Base-by-base conservation (phyloP, 1,140 invertebrate genomes). In the Ceratina calcarata region DNA sequence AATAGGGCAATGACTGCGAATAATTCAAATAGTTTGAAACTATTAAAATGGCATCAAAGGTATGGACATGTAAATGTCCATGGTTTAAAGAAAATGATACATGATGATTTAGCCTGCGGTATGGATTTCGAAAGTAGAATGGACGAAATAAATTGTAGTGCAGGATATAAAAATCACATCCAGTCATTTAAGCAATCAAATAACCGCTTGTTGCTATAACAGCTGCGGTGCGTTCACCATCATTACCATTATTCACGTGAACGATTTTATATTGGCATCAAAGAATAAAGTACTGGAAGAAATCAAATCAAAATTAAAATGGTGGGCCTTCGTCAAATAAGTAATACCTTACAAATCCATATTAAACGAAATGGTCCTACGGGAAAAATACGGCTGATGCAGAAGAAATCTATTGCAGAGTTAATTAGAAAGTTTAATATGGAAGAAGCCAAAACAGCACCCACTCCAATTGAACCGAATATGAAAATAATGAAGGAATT, bases 11-110 rank as follows among this genome's bases (percentile, higher is more conserved):
- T 37, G 32, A 37, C 10, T n/a, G 8, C 6, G 4, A 55, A 55
- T 18, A 12, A 55, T 37, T 37, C 32, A 18, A 2, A 3, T 0
- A 24, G 53, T 51, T 27, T 51, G 57, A 32, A 18, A 65, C 16
- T 20, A 53, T 10, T 16, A 51, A 70, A 22, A 60, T 83, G 72
- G 72, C 72, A 80, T 51, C 18, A 76, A 18, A 72, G 78, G n/a
- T n/a, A n/a, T n/a, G n/a, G n/a, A n/a, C n/a, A n/a, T n/a, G n/a
- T n/a, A n/a, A n/a, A n/a, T n/a, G n/a, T n/a, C n/a, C n/a, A n/a
- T n/a, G n/a, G n/a, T n/a, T n/a, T n/a, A n/a, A n/a, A n/a, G n/a
- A n/a, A n/a, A n/a, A n/a, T n/a, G n/a, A n/a, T n/a, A n/a, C n/a
- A n/a, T n/a, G n/a, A n/a, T n/a, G n/a, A n/a, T n/a, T n/a, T n/a